A percentile compares a stretch with the other conserved stretches of the same genome.
Conservation (phyloP, 2,113 vertebrate genomes). For the Microcebus tavaratra region DNA sequence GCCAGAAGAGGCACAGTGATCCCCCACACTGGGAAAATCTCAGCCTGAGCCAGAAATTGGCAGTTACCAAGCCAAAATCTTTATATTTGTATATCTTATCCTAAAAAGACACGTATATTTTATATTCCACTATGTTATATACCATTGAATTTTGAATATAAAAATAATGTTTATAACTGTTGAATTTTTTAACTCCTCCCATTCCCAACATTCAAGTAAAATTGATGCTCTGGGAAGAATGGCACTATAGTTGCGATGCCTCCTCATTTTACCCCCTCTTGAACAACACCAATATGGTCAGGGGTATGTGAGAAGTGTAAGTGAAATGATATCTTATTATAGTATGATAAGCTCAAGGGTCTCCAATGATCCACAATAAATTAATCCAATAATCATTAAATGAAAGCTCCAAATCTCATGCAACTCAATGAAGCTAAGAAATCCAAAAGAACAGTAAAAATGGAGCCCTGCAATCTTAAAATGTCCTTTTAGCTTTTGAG, state of each 20-base stretch:
- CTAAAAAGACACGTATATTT: slow-evolving; percentile 5
- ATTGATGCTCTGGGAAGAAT: neutral
- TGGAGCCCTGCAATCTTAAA: neutral
- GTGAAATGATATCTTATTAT: neutral
- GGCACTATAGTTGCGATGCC: neutral
- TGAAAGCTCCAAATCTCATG: neutral
- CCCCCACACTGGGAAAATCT: neutral
- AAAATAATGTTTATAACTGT: neutral
- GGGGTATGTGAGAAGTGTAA: neutral
- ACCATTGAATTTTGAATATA: neutral
- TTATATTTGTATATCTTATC: neutral
- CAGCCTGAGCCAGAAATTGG: slow-evolving; percentile 4
- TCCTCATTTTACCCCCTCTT: neutral
- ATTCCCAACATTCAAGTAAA: slow-evolving; percentile 23
- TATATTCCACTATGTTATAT: neutral
- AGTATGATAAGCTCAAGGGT: neutral
- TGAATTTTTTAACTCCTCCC: slow-evolving; percentile 20
- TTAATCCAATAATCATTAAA: neutral
- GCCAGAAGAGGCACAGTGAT: slow-evolving; percentile 25
- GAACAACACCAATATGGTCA: neutral
- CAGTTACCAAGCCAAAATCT: neutral
- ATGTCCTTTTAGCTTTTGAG: slow-evolving; percentile 39
- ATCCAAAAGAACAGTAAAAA: neutral
- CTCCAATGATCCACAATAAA: slow-evolving; percentile 3
- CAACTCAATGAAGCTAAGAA: neutral